phyloP scores from a whole-genome alignment of 1,140 invertebrate genomes.

The Drosophila funebris region DNA sequence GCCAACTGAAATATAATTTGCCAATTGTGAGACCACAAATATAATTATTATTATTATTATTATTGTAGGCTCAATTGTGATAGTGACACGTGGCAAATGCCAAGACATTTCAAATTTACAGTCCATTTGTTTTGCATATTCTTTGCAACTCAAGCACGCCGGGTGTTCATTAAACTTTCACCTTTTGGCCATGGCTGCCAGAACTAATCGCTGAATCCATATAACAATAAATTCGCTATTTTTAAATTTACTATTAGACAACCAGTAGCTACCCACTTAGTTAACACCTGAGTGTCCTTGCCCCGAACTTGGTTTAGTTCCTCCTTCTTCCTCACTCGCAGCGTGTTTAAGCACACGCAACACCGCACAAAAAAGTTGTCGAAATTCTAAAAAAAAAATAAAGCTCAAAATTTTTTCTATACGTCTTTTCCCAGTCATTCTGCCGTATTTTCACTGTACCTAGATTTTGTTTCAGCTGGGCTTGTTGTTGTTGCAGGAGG shows the following conservation, averaged over 20 bases:
- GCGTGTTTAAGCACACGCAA: slow-evolving; percentile 42
- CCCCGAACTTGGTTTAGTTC: no score
- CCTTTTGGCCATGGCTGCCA: slow-evolving; percentile 47
- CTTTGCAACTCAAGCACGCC: slow-evolving; percentile 47
- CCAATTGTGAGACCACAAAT: slow-evolving; percentile 4
- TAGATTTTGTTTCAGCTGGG: slow-evolving; percentile 7
- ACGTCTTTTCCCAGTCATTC: slow-evolving; percentile 4
- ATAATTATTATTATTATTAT: slow-evolving; percentile 30
- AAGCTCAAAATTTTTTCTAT: slow-evolving; percentile 36
- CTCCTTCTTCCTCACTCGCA: background rate
- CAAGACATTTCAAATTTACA: slow-evolving; percentile 14
- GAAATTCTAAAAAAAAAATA: no score
- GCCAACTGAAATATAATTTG: slow-evolving; percentile 18
- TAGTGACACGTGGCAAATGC: slow-evolving; percentile 24
- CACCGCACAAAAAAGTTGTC: slow-evolving; percentile 33
- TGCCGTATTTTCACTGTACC: no score
- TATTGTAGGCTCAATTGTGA: slow-evolving; percentile 3
- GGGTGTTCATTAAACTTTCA: slow-evolving; percentile 78
- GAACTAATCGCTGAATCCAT: slow-evolving; percentile 28
- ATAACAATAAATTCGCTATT: slow-evolving; percentile 51
- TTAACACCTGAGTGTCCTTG: slow-evolving; percentile 28
- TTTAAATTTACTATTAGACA: slow-evolving; percentile 34
- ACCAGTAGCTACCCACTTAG: slow-evolving; percentile 4
- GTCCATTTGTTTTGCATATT: slow-evolving; percentile 33
- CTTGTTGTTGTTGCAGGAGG: slow-evolving; percentile 32